A percentile compares a stretch with the other conserved stretches of the same genome.
Conservation (phyloP, 2,797 vertebrate genomes). For the Pelobates cultripes region DNA sequence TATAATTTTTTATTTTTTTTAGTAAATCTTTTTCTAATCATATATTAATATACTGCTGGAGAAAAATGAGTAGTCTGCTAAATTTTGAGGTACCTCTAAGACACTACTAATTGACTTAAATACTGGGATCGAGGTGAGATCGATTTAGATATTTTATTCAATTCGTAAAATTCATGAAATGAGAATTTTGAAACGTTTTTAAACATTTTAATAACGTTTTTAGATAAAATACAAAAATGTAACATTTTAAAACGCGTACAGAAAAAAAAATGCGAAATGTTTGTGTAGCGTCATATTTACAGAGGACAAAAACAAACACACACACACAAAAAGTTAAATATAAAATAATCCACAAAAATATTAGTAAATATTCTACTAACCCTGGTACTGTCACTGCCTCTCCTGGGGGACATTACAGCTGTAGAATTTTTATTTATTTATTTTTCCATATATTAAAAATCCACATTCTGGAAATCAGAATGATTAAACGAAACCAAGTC, state of each 20-base stretch:
- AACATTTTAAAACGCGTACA: conserved; percentile 17
- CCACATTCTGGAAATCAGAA: conserved; percentile 47
- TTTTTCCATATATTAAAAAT: conserved; percentile 43
- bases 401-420: conserved; percentile 55
- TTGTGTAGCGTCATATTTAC: conserved; percentile 28
- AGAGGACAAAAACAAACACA: not conserved
- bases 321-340: conserved; percentile 55
- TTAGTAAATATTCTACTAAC: conserved; percentile 68
- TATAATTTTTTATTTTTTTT: too few relatives aligned
- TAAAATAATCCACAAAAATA: conserved; percentile 45
- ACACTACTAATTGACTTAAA: too few relatives aligned
- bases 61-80: too few relatives aligned
- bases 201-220: conserved; percentile 11
- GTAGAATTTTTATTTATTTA: conserved; percentile 36
- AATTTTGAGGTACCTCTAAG: too few relatives aligned
- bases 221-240: conserved; percentile 54
- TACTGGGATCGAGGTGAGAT: too few relatives aligned
- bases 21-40: too few relatives aligned
- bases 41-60: too few relatives aligned
- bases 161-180: too few relatives aligned
- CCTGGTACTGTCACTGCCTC: conserved; percentile 57
- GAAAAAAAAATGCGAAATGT: conserved; percentile 20
- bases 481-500: conserved; percentile 54
- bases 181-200: not conserved
- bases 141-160: too few relatives aligned